Evolutionary conservation across 2,797 vertebrate species (phyloP).

Genomic region (Urosaurus nigricauda): DNA sequence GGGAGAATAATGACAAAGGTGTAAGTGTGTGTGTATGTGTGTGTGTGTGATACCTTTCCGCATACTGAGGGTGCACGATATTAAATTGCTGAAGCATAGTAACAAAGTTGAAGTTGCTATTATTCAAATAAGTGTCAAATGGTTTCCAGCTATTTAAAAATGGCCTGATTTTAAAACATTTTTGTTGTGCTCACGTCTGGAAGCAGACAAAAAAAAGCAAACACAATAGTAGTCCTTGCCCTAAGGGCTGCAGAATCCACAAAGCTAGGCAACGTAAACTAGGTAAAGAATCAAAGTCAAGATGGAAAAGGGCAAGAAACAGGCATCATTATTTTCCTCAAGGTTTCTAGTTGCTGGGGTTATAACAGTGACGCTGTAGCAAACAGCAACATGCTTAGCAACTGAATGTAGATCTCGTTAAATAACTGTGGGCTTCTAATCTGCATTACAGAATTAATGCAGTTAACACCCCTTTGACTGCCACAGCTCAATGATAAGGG

Average conservation of each 20-base stretch:
- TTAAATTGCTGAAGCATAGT: not conserved
- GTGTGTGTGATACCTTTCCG: not conserved
- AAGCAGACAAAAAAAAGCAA: not conserved
- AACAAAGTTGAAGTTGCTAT: slow-evolving; percentile 13
- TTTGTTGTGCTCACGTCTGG: not conserved
- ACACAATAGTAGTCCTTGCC: not conserved
- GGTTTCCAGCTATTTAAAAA: not conserved
- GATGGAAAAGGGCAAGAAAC: not conserved
- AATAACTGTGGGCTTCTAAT: not conserved
- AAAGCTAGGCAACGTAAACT: not conserved
- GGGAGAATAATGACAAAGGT: not conserved
- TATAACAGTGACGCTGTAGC: not conserved
- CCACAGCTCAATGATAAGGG: too few relatives aligned
- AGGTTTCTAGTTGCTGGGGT: not conserved
- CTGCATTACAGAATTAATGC: too few relatives aligned
- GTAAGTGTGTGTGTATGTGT: too few relatives aligned
- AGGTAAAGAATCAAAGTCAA: not conserved
- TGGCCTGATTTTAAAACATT: not conserved
- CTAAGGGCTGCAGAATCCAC: not conserved
- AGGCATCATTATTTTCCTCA: not conserved
- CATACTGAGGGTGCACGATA: not conserved
- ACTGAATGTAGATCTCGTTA: not conserved
- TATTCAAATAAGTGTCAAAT: slow-evolving; percentile 22
- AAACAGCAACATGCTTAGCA: not conserved
- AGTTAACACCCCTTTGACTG: too few relatives aligned